Conservation (phyloP, 2,888 invertebrate species). For the Philonicus albiceps region DNA sequence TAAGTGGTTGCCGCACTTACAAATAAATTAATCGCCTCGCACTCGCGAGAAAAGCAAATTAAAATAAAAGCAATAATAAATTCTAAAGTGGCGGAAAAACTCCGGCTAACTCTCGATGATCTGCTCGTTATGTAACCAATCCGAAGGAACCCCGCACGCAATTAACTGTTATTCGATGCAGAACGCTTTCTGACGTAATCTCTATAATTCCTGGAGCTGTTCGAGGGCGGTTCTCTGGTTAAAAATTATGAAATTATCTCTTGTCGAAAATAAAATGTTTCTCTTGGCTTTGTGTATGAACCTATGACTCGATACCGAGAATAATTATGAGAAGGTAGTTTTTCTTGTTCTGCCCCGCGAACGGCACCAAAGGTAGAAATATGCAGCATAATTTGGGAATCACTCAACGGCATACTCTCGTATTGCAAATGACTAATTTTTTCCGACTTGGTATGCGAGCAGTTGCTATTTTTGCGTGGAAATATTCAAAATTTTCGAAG, state of each 20-base stretch:
- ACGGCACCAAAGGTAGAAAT: background rate
- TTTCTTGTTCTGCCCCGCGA: background rate
- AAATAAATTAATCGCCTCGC: background rate
- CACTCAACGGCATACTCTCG: too few relatives aligned
- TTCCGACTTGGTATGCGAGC: background rate
- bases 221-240: background rate
- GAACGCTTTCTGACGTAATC: constrained; percentile 21
- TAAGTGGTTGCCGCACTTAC: background rate
- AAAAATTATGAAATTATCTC: constrained; percentile 3
- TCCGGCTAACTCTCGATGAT: background rate
- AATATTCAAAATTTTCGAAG: too few relatives aligned
- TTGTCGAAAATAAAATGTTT: background rate
- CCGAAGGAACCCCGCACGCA: constrained; percentile 7
- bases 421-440: background rate
- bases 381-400: background rate
- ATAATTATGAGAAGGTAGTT: background rate
- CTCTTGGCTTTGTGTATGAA: background rate
- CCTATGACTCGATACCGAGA: background rate
- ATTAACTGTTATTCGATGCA: constrained; percentile 25
- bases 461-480: background rate
- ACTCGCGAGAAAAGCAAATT: background rate
- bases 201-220: background rate
- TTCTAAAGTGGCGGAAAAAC: background rate
- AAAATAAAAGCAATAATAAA: background rate
- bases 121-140: constrained; percentile 11